Percentiles rank a stretch among this genome's conserved stretches.
phyloP scores from a whole-genome alignment of 2,113 vertebrate species.

The Phrynosoma platyrhinos region DNA sequence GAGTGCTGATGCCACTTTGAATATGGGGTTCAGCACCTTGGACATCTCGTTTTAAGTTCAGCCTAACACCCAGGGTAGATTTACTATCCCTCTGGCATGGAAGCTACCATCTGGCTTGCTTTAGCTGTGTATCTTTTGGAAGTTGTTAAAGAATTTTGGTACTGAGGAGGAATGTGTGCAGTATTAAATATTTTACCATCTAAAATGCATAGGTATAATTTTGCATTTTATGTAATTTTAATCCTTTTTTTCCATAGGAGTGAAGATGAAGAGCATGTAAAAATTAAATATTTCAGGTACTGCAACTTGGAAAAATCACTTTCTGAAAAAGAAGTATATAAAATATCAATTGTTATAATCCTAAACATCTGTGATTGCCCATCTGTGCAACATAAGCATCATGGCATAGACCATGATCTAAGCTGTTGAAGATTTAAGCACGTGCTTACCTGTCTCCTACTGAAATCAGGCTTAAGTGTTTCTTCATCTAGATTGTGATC shows the following conservation, averaged over 20 bases:
- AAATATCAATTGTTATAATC: neutral
- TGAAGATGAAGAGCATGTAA: slow-evolving; percentile 86
- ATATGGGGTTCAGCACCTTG: too few relatives aligned
- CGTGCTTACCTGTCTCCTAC: neutral
- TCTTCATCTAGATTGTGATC: neutral
- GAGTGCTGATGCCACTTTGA: too few relatives aligned
- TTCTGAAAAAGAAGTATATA: neutral
- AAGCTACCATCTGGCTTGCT: neutral
- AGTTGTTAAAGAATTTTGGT: neutral
- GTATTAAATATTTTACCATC: neutral
- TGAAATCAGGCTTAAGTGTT: neutral
- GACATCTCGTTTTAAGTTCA: too few relatives aligned
- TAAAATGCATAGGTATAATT: neutral
- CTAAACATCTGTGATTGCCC: neutral
- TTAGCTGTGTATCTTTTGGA: neutral
- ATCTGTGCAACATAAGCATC: neutral
- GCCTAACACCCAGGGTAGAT: too few relatives aligned
- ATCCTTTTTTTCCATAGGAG: slow-evolving; percentile 75
- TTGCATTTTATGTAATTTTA: slow-evolving; percentile 26
- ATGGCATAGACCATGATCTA: neutral
- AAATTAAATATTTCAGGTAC: slow-evolving; percentile 90
- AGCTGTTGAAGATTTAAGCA: too few relatives aligned
- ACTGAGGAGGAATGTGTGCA: neutral
- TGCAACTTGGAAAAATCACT: slow-evolving; percentile 24
- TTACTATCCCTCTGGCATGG: neutral